These are phyloP conservation scores for Ctenopoma kingsleyae DNA, from an alignment of 2,797 vertebrate species.

Conservation along the genomic window DNA sequence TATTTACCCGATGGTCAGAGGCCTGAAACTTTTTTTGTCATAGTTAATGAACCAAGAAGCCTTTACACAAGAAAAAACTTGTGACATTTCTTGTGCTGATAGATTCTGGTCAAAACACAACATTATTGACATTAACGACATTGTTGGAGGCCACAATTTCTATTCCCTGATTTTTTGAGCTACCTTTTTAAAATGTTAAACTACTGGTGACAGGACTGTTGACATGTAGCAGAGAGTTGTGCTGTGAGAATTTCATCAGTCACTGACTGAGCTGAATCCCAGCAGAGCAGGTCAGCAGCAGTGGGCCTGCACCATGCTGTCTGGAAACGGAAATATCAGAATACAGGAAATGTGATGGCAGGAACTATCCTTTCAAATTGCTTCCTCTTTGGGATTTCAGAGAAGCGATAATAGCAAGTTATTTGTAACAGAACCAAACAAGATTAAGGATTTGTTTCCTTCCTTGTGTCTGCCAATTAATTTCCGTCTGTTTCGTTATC, in stretches of 20 bases:
- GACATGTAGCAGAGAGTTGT: conserved; percentile 6
- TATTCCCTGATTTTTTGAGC: neutral
- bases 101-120: neutral
- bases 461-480: conserved; percentile 68
- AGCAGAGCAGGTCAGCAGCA: conserved; percentile 53
- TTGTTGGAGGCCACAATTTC: neutral
- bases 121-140: neutral
- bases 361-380: conserved; percentile 84
- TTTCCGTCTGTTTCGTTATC: conserved; percentile 60
- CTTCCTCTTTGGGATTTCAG: conserved; percentile 80
- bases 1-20: no score
- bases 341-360: conserved; percentile 85
- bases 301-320: conserved; percentile 27
- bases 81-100: no score
- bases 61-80: no score
- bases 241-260: conserved; percentile 22
- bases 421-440: conserved; percentile 70
- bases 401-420: conserved; percentile 76
- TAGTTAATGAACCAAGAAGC: no score
- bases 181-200: neutral
- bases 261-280: conserved; percentile 48
- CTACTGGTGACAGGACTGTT: neutral
- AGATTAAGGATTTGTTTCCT: conserved; percentile 79
- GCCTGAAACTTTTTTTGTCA: no score
- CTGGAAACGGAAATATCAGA: conserved; percentile 79